phyloP scores from a whole-genome alignment of 2,113 vertebrate species.

The Lepisosteus oculatus region DNA sequence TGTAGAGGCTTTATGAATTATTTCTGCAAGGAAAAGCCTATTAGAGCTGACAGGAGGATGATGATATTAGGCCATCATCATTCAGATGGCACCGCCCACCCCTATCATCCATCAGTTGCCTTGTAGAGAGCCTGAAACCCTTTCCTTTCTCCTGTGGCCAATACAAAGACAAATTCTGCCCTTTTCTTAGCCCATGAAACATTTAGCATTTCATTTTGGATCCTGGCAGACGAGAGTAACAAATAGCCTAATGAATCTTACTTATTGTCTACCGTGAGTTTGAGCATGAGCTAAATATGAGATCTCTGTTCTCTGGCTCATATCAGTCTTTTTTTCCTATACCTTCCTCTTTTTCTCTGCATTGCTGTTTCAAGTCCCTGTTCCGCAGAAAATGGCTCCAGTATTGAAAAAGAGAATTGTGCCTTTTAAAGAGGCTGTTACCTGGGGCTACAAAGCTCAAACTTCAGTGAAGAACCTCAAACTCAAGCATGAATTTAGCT shows the following conservation, averaged over 20 bases:
- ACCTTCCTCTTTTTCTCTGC: conserved; percentile 36
- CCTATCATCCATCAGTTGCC: conserved; percentile 94
- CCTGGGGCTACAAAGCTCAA: conserved; percentile 5
- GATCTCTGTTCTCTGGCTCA: conserved; percentile 54
- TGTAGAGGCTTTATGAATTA: conserved; percentile 98
- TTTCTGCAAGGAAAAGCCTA: conserved; percentile 99
- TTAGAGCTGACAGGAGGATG: conserved; percentile 99
- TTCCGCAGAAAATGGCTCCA: conserved; percentile 34
- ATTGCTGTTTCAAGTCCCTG: conserved; percentile 35
- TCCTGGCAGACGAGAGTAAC: conserved; percentile 96
- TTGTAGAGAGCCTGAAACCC: conserved; percentile 75
- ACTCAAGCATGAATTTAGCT: not conserved
- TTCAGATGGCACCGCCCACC: conserved; percentile 94
- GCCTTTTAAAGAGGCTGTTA: conserved; percentile 3
- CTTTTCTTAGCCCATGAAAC: conserved; percentile 98
- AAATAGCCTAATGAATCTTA: conserved; percentile 98
- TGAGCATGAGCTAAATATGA: conserved; percentile 78
- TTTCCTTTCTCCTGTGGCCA: conserved; percentile 74
- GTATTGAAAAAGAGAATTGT: conserved; percentile 11
- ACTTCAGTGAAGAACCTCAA: not conserved
- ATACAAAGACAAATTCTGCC: conserved; percentile 97
- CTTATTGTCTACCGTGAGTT: conserved; percentile 91
- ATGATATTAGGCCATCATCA: conserved; percentile 99
- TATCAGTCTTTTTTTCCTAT: conserved; percentile 57
- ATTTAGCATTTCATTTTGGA: conserved; percentile 99